phyloP scores from a whole-genome alignment of 2,888 invertebrate genomes.

The Torymus aiolomorphi region DNA sequence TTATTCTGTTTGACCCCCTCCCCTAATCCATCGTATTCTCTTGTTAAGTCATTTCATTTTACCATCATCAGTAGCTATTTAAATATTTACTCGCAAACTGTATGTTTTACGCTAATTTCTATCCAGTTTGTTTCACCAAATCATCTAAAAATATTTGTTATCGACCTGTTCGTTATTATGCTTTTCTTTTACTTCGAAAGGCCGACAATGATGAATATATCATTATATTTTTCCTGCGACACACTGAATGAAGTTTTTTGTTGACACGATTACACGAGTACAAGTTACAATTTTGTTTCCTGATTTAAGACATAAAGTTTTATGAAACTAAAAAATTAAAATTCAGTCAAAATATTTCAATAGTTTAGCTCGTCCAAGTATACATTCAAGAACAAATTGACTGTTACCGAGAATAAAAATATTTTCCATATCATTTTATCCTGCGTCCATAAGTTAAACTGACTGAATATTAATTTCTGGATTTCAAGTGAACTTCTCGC shows the following conservation, averaged over 20 bases:
- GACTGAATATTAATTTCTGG: slow-evolving; percentile 6
- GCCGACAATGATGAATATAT: slow-evolving; percentile 31
- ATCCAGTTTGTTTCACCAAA: slow-evolving; percentile 30
- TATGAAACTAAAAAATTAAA: slow-evolving; percentile 22
- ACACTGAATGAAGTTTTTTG: slow-evolving; percentile 14
- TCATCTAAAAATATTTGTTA: slow-evolving; percentile 48
- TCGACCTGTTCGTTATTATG: slow-evolving; percentile 14
- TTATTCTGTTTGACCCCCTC: background rate
- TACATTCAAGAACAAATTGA: background rate
- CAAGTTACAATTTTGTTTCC: slow-evolving; percentile 5
- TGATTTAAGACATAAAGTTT: slow-evolving; percentile 1
- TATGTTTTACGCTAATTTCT: slow-evolving; percentile 19
- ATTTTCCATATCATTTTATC: no score
- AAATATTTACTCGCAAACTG: slow-evolving; percentile 7
- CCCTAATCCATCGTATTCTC: background rate
- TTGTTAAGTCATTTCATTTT: background rate
- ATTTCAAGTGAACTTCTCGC: slow-evolving; percentile 14
- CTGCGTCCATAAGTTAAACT: no score
- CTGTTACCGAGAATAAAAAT: background rate
- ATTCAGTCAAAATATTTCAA: background rate
- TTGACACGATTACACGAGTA: background rate
- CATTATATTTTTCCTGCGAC: slow-evolving; percentile 2
- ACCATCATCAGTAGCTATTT: background rate
- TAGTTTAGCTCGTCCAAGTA: background rate
- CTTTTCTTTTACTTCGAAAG: slow-evolving; percentile 11